A percentile compares a stretch with the other conserved stretches of the same genome.
These are phyloP conservation scores for Okapia johnstoni DNA, from an alignment of 2,113 vertebrate species.

Conservation along the genomic window DNA sequence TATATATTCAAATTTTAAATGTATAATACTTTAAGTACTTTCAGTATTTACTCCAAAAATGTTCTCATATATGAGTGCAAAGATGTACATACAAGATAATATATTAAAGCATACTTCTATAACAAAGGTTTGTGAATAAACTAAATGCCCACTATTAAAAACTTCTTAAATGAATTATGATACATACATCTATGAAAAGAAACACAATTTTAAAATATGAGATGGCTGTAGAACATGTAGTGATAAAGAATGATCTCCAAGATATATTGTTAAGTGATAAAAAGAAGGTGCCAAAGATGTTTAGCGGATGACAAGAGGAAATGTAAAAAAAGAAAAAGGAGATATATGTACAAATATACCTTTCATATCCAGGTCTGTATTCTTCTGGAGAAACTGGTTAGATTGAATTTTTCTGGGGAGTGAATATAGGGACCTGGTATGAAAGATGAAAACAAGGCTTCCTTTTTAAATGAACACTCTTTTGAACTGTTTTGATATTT, in stretches of 20 bases:
- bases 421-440: background rate
- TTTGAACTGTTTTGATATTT: background rate
- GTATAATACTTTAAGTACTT: background rate
- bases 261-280: background rate
- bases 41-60: background rate
- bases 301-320: background rate
- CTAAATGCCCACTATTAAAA: background rate
- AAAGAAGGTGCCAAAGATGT: background rate
- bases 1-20: background rate
- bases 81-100: background rate
- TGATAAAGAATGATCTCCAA: background rate
- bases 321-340: background rate
- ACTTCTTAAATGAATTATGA: background rate
- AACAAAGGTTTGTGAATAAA: background rate
- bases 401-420: background rate
- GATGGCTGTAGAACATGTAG: background rate
- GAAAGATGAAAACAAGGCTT: constrained; percentile 3
- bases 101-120: background rate
- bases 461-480: background rate
- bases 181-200: background rate
- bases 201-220: background rate
- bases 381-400: background rate
- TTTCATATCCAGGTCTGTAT: background rate
- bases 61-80: background rate
- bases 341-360: background rate